Evolutionary conservation across 2,888 invertebrate genomes (phyloP).

Genomic region (Xanthia togata): DNA sequence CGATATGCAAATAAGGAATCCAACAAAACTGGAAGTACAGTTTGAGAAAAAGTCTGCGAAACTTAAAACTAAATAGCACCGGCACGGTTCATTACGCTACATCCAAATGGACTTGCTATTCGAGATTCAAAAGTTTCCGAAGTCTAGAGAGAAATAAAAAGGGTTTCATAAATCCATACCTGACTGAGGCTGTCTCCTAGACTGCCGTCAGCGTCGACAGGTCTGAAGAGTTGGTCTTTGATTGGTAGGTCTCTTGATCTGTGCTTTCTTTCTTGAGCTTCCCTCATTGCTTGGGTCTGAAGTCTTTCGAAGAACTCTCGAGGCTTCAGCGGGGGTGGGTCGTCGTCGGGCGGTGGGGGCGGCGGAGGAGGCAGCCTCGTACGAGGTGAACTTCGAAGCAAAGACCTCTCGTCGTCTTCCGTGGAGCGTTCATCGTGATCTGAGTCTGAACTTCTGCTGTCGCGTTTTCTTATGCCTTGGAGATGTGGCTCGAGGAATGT

Average conservation of each 20-base stretch:
- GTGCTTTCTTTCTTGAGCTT: slow-evolving; percentile 82
- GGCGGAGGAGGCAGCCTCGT: slow-evolving; percentile 86
- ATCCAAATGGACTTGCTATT: slow-evolving; percentile 69
- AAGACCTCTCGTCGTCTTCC: slow-evolving; percentile 86
- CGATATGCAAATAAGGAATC: slow-evolving; percentile 76
- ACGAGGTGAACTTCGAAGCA: slow-evolving; percentile 86
- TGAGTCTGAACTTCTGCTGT: slow-evolving; percentile 88
- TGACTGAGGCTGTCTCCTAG: slow-evolving; percentile 89
- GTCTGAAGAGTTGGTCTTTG: slow-evolving; percentile 83
- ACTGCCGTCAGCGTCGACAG: slow-evolving; percentile 86
- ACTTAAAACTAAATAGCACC: slow-evolving; percentile 77
- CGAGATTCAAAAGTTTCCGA: slow-evolving; percentile 72
- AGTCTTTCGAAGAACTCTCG: slow-evolving; percentile 89
- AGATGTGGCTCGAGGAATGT: slow-evolving; percentile 94
- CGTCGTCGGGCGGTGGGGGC: slow-evolving; percentile 86
- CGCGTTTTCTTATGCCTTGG: slow-evolving; percentile 90
- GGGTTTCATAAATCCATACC: slow-evolving; percentile 72
- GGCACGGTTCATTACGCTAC: slow-evolving; percentile 80
- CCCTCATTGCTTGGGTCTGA: slow-evolving; percentile 88
- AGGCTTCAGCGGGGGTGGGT: slow-evolving; percentile 89
- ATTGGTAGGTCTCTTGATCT: slow-evolving; percentile 77
- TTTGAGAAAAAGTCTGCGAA: slow-evolving; percentile 74
- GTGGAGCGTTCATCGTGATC: slow-evolving; percentile 89
- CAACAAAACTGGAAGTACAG: slow-evolving; percentile 70
- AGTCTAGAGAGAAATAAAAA: slow-evolving; percentile 44